Evolutionary conservation across 2,888 invertebrate genomes (phyloP), one percentile per base, ranked within the genome.

Genomic region (Conistra vaccinii): DNA sequence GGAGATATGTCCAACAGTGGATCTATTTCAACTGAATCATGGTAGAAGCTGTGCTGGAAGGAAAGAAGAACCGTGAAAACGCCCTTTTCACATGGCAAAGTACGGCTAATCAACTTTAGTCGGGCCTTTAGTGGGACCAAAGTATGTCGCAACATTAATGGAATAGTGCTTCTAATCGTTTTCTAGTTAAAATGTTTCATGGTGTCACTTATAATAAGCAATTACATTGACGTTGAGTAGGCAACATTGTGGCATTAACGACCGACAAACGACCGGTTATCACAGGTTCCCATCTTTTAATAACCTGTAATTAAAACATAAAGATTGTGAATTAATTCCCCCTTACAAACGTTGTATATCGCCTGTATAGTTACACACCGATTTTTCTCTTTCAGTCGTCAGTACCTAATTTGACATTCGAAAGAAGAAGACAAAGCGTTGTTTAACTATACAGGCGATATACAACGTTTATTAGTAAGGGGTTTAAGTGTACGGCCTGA

Each of bases 171-270:
- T 10, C 20, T 61, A 61, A 71, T 48, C 0, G 9, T 9, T 45
- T 42, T 51, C n/a, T n/a, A 35, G 42, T n/a, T 45, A 35, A 45
- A 35, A 4, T 20, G 4, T 45, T 3, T 42, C 23, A 35, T 70
- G 53, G 32, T 76, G 78, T 42, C 42, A 53, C 23, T 29, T 3
- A 10, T 17, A 39, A 14, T 26, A 5, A n/a, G 51, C 57, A 80
- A 80, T 74, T 77, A 74, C 23, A 51, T 51, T 26, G 74, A 35
- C 51, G 63, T 63, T 80, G 26, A 58, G 20, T 35, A 2, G 39
- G 14, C 12, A 42, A 23, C 7, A 32, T 1, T 4, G 26, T 20
- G 12, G 7, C 32, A 26, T 51, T 63, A 42, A n/a, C 2, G 12
- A 14, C 39, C 20, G 26, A 51, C 12, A 70, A 79, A 72, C 1